Conservation (phyloP, 2,797 vertebrate genomes). For the Scleropages formosus region DNA sequence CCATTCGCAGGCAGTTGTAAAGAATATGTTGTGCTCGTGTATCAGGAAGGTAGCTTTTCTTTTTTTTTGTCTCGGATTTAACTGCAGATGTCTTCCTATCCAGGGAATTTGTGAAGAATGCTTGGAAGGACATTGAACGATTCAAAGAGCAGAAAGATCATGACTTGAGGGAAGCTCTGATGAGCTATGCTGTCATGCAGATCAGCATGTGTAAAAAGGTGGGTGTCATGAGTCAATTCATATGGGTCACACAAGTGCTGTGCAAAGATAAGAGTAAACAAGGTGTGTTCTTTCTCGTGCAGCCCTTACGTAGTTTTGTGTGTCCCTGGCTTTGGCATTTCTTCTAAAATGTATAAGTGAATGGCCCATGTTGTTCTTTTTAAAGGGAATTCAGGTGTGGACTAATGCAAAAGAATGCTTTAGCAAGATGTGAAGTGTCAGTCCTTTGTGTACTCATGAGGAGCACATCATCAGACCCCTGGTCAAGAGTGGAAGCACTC, state of each 20-base stretch:
- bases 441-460: conserved; percentile 38
- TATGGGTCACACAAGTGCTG: too few relatives aligned
- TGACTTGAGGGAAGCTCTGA: conserved; percentile 87
- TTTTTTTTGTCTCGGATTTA: background rate
- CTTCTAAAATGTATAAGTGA: background rate
- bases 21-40: background rate
- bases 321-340: background rate
- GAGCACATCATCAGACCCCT: too few relatives aligned
- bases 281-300: too few relatives aligned
- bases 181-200: conserved; percentile 92
- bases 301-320: too few relatives aligned
- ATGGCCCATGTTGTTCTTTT: conserved; percentile 25
- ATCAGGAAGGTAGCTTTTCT: background rate
- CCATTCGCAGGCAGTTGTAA: too few relatives aligned
- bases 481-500: too few relatives aligned
- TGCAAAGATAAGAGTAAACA: too few relatives aligned
- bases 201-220: conserved; percentile 98
- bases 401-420: conserved; percentile 90
- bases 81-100: conserved; percentile 27
- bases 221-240: conserved; percentile 19
- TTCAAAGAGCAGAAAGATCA: conserved; percentile 92
- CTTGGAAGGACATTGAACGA: conserved; percentile 85
- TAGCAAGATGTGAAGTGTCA: conserved; percentile 80
- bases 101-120: conserved; percentile 86
- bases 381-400: conserved; percentile 89